Conservation (phyloP, 2,113 vertebrate genomes). For the Equus quagga region DNA sequence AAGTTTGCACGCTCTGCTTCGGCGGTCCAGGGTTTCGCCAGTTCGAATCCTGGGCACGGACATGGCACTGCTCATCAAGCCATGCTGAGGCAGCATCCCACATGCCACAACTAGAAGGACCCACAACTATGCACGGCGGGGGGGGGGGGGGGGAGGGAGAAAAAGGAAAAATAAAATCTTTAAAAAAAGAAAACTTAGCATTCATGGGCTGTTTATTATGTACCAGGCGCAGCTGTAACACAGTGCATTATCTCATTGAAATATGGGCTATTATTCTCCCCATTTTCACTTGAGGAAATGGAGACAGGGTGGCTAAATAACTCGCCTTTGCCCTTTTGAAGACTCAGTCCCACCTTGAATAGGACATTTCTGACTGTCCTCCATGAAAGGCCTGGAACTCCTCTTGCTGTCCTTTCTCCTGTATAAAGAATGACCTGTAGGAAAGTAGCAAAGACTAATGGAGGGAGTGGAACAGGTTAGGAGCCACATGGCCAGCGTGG, state of each 20-base stretch:
- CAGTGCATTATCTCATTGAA: not conserved
- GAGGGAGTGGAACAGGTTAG: not conserved
- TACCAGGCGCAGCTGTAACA: rapidly evolving
- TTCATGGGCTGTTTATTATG: no score
- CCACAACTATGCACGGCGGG: no score
- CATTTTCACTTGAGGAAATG: not conserved
- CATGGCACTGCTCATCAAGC: no score
- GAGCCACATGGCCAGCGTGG: not conserved
- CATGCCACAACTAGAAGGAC: no score
- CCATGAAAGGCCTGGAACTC: not conserved
- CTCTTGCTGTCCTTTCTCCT: not conserved
- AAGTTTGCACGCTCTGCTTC: no score
- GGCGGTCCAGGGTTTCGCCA: no score
- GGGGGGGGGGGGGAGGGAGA: no score
- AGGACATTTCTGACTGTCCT: not conserved
- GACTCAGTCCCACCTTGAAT: not conserved
- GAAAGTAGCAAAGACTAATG: not conserved
- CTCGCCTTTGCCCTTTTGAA: not conserved
- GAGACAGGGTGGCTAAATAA: not conserved
- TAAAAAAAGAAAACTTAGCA: not conserved
- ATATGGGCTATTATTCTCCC: no score
- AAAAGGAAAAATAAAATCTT: no score
- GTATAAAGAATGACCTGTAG: not conserved
- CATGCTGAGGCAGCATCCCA: no score
- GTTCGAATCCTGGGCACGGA: no score